These are phyloP conservation scores for Cirrhinus molitorella DNA, from an alignment of 2,797 vertebrate genomes.

Conservation along the genomic window DNA sequence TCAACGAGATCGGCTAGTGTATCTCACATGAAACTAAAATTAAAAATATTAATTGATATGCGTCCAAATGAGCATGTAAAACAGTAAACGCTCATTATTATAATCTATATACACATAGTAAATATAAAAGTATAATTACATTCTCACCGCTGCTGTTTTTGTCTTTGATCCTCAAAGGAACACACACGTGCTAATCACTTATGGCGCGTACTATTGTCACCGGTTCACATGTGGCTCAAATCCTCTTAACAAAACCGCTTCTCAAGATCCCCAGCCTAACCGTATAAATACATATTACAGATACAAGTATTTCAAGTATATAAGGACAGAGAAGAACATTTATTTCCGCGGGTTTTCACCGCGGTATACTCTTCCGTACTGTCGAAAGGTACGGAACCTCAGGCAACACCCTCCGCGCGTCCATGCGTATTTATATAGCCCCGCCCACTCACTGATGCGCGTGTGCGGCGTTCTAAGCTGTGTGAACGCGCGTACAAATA, in stretches of 20 bases:
- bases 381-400: fast-evolving
- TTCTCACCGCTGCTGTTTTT: neutral
- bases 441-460: neutral
- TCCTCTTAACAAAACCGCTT: neutral
- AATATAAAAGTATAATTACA: neutral
- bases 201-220: neutral
- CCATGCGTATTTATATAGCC: neutral
- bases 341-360: neutral
- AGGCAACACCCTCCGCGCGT: neutral
- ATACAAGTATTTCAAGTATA: too few relatives aligned
- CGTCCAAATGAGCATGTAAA: neutral
- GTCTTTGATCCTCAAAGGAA: neutral
- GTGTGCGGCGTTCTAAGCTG: neutral
- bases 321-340: fast-evolving
- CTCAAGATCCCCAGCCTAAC: neutral
- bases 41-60: neutral
- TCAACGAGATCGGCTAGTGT: too few relatives aligned
- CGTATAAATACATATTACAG: neutral
- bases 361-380: neutral
- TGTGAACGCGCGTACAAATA: neutral
- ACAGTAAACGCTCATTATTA: neutral
- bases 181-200: neutral
- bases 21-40: neutral
- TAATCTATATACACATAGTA: neutral
- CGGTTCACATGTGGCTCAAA: neutral